A percentile compares a stretch with the other conserved stretches of the same genome.
These are phyloP conservation scores for Lasioglossum lativentre DNA, from an alignment of 2,888 invertebrate species.

Conservation along the genomic window DNA sequence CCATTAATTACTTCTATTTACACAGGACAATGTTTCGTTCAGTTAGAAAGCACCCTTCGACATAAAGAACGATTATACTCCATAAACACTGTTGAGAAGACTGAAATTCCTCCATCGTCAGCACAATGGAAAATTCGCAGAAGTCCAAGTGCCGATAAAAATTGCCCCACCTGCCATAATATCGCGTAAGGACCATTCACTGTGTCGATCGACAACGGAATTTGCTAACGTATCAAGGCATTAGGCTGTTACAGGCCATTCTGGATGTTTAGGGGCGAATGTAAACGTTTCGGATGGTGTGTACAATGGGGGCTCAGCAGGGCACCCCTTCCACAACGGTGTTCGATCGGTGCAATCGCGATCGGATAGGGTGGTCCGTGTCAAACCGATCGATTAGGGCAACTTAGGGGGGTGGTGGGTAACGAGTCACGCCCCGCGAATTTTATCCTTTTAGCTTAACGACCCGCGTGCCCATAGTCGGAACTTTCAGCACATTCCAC, in stretches of 20 bases:
- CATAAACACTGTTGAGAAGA: not conserved
- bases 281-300: conserved; percentile 22
- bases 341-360: conserved; percentile 30
- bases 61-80: not conserved
- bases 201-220: conserved; percentile 1
- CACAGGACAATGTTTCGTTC: not conserved
- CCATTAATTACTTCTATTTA: not conserved
- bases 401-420: not conserved
- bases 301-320: conserved; percentile 20
- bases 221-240: conserved; percentile 25
- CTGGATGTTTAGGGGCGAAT: conserved; percentile 5
- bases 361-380: conserved; percentile 20
- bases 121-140: not conserved
- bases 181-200: not conserved
- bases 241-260: not conserved
- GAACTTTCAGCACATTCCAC: conserved; percentile 21
- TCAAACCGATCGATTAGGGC: conserved; percentile 41
- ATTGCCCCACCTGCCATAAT: not conserved
- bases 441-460: conserved; percentile 37
- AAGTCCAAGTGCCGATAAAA: not conserved
- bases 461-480: not conserved
- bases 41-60: not conserved
- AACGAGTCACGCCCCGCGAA: conserved; percentile 40
- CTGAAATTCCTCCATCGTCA: not conserved
- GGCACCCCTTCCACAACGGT: not conserved